Percentiles rank a stretch among this genome's conserved stretches.
Conservation (phyloP, 2,113 vertebrate species). For the Megaceryle torquata region DNA sequence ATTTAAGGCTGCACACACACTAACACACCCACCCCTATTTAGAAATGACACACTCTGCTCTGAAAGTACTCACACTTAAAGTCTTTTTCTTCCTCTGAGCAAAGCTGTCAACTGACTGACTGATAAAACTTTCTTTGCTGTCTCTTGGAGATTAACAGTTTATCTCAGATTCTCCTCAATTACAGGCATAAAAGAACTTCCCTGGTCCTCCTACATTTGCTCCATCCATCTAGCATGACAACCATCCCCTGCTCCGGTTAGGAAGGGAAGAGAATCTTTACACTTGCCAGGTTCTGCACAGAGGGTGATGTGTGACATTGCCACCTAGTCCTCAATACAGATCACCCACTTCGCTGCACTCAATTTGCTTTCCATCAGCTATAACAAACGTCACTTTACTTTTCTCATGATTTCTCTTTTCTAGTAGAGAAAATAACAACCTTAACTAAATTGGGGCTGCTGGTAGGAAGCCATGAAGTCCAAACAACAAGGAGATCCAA, state of each 20-base stretch:
- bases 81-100: background rate
- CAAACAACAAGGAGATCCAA: background rate
- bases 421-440: background rate
- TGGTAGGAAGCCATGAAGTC: background rate
- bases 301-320: slow-evolving; percentile 15
- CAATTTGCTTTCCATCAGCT: slow-evolving; percentile 37
- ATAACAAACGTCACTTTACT: background rate
- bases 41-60: background rate
- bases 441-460: background rate
- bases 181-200: background rate
- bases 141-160: slow-evolving; percentile 10
- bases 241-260: background rate
- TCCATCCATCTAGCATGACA: background rate
- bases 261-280: background rate
- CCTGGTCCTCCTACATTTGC: background rate
- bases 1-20: background rate
- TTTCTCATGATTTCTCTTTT: background rate
- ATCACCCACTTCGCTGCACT: slow-evolving; percentile 31
- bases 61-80: background rate
- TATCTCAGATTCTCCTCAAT: slow-evolving; percentile 22
- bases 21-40: background rate
- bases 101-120: background rate
- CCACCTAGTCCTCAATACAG: slow-evolving; percentile 19
- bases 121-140: background rate
- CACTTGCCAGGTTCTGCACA: background rate